Evolutionary conservation across 2,888 invertebrate species (phyloP), one percentile per base, ranked within the genome.

Genomic region (Caenorhabditis uteleia): DNA sequence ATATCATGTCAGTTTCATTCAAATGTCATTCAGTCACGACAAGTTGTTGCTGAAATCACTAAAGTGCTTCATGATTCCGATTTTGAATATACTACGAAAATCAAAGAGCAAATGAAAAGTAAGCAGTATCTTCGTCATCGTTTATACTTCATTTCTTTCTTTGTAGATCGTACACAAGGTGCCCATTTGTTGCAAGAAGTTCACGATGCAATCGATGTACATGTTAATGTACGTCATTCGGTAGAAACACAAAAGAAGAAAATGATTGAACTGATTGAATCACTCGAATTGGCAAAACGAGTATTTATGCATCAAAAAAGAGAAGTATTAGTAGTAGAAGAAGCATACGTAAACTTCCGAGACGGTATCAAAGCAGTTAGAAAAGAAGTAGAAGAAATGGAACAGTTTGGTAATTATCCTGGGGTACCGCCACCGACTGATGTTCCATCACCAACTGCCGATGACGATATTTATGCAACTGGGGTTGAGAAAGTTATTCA

Each of bases 291-390:
- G 40, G 91, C 92, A 4, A 90, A 91, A 77, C 89, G 90, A 64
- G 93, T 92, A 85, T 91, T 94, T 83, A 90, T 91, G 36, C 91
- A 90, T 18, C 95, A 95, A 84, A 88, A 91, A 62, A 91, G 91
- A 6, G 95, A 97, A 87, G 95, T 95, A 14, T 93, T 93, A 87
- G 90, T 95, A 66, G 95, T 95, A 25, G 91, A 91, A 59, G 93
- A 91, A 88, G 78, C 78, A 1, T 78, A 78, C 45, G 51, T 67
- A 10, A 72, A 74, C 38, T 78, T 74, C 48, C 65, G 70, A 5
- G 68, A 74, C 20, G 74, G 76, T 14, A 65, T 77, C 25, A 58
- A 61, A 43, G 66, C 66, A 7, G 75, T 75, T 8, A 61, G 70
- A 21, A 57, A 65, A 16, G 71, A 77, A 31, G 20, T 77, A 26